Base-by-base conservation (phyloP, 2,797 vertebrate species). In the Echeneis naucrates region DNA sequence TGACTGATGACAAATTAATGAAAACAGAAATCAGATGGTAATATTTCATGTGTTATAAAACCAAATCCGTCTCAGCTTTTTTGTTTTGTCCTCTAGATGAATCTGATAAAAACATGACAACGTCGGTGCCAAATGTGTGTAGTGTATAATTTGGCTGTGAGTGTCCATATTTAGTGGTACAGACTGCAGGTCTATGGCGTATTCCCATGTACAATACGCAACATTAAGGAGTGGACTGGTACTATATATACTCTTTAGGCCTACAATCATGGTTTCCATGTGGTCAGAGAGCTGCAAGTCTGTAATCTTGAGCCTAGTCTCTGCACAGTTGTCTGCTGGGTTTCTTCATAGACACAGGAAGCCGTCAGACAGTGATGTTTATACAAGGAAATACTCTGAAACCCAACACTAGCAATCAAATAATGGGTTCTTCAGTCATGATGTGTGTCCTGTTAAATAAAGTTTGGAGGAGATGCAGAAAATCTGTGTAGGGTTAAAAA, bases 211-310 rank as follows among this genome's bases (percentile, higher is more conserved):
- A 72, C 70, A 79, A 63, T 77, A 87, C 74, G 79, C 72, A 87
- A 74, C 82, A 81, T 88, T 79, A 89, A 90, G 92, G 91, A 93
- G 85, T 87, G 81, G 85, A 70, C 79, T 61, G 2, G 59, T 5
- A 71, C 92, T 95, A 94, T 94, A 95, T 94, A 93, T 93, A 93
- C 69, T 67, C 78, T 23, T 63, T 78, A 86, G 87, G 83, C 87
- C 92, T 92, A 80, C 92, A 94, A 94, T 94, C 89, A 94, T 88
- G 88, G 91, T 79, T 85, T 86, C 85, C 79, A 78, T 91, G 89
- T 85, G 91, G 92, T 82, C 83, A 83, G 87, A 68, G 71, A 86
- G 55, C 64, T 65, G 75, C 88, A 92, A 82, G 77, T 76, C 88
- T 93, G 69, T 92, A 92, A 92, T 94, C 83, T 87, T 23, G 19